Evolutionary conservation across 2,888 invertebrate species (phyloP), one percentile per base, ranked within the genome.

Genomic region (Volucella inanis): DNA sequence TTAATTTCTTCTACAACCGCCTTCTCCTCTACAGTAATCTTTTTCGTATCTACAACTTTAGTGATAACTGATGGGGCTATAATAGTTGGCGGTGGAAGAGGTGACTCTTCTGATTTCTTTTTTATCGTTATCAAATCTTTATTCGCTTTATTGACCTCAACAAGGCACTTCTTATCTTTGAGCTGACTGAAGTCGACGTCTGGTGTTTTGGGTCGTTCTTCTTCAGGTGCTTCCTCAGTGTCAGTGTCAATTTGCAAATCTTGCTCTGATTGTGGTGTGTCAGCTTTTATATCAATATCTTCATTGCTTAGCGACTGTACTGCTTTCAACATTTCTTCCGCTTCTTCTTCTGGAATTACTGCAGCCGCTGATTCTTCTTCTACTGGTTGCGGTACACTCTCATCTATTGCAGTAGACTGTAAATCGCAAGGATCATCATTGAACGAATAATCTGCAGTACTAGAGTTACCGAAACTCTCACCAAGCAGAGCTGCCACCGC

Each of bases 401-500:
- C 93, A 14, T 90, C 91, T 90, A 92, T 90, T 87, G 91, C 92
- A 6, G 88, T 87, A 1, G 89, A 88, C 87, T 90, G 88, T 64
- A 90, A 89, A 70, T 90, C 88, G 12, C 85, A 87, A 55, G 89
- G 89, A 45, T 91, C 91, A 68, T 89, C 89, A 38, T 88, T 88
- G 31, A 91, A 88, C 0, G 91, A 90, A 43, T 85, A 92, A 88
- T 93, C 93, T 74, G 93, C 93, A 14, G 89, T 89, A 1, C 90
- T 90, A 0, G 93, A 92, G 9, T 94, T 95, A 1, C 96, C 96
- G 89, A 97, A 97, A 88, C 97, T 97, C 91, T 97, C 97, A 38
- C 96, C 97, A 71, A 98, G 92, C 39, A 98, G 92, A 0, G 97
- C 97, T 9, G 97, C 97, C 0, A 98, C 97, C 0, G 98, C 98